These are phyloP conservation scores for Verasper variegatus DNA, from an alignment of 2,113 vertebrate genomes.

Conservation along the genomic window DNA sequence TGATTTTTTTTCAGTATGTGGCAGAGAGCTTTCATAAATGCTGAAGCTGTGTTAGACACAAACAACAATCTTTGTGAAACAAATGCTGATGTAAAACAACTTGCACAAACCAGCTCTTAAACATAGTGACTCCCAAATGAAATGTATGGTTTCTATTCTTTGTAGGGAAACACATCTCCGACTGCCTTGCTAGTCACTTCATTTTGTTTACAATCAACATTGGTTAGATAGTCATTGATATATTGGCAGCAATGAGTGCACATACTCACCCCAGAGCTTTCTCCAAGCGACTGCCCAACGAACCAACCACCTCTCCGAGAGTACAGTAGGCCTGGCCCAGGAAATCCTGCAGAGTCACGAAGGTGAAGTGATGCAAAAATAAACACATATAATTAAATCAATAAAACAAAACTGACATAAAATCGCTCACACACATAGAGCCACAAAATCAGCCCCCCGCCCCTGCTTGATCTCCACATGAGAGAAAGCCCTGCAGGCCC, in stretches of 20 bases:
- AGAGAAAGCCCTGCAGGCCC: not conserved
- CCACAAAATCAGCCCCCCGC: not conserved
- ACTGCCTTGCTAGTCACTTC: not conserved
- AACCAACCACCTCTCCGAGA: slow-evolving; percentile 95
- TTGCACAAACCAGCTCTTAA: not conserved
- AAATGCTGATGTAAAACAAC: not conserved
- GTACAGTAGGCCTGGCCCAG: slow-evolving; percentile 95
- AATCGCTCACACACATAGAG: not conserved
- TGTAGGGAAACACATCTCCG: not conserved
- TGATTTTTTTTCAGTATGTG: not conserved
- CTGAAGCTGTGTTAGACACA: not conserved
- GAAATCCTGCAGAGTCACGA: slow-evolving; percentile 88
- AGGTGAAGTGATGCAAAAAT: not conserved
- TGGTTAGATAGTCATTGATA: not conserved
- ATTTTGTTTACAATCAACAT: not conserved
- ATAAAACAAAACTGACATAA: not conserved
- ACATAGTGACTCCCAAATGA: slow-evolving; percentile 17
- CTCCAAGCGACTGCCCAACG: slow-evolving; percentile 91
- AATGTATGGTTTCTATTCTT: not conserved
- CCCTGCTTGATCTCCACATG: not conserved
- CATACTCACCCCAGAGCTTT: slow-evolving; percentile 92
- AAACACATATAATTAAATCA: not conserved
- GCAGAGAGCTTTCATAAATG: not conserved
- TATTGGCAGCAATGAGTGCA: not conserved
- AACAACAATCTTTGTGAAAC: not conserved